Evolutionary conservation across 2,888 invertebrate genomes (phyloP).

Genomic region (Tanytarsus gracilentus): DNA sequence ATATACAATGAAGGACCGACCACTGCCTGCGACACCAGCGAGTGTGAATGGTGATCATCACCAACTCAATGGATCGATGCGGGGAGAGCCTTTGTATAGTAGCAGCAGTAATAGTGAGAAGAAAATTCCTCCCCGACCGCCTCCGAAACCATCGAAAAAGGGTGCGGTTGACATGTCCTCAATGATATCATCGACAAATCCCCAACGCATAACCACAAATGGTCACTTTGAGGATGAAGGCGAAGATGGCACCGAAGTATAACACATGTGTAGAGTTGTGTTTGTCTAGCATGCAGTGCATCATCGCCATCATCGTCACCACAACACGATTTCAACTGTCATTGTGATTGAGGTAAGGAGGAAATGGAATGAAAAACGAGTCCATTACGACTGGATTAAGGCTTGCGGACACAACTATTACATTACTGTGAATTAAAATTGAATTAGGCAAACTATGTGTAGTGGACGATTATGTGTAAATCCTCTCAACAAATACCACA

Average conservation of each 20-base stretch:
- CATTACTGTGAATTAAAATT: slow-evolving; percentile 5
- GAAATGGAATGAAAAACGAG: not conserved
- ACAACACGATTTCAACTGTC: not conserved
- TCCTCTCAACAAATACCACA: no score
- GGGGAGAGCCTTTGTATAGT: slow-evolving; percentile 46
- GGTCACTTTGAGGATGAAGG: slow-evolving; percentile 81
- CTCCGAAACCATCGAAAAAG: slow-evolving; percentile 77
- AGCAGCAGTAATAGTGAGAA: slow-evolving; percentile 39
- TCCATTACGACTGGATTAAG: slow-evolving; percentile 1
- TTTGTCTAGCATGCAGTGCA: slow-evolving; percentile 17
- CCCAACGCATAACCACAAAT: slow-evolving; percentile 47
- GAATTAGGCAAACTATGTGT: not conserved
- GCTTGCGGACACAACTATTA: slow-evolving; percentile 4
- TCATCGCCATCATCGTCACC: not conserved
- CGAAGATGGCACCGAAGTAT: slow-evolving; percentile 54
- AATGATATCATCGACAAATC: not conserved
- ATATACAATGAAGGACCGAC: slow-evolving; percentile 53
- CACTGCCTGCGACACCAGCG: slow-evolving; percentile 55
- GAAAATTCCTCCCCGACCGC: slow-evolving; percentile 74
- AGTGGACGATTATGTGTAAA: not conserved
- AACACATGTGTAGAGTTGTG: slow-evolving; percentile 20
- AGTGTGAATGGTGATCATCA: slow-evolving; percentile 30
- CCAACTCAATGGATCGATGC: slow-evolving; percentile 37
- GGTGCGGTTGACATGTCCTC: slow-evolving; percentile 37
- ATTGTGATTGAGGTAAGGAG: not conserved